Evolutionary conservation across 2,888 invertebrate genomes (phyloP), one percentile per base, ranked within the genome.

Genomic region (Nyleta sp.): DNA sequence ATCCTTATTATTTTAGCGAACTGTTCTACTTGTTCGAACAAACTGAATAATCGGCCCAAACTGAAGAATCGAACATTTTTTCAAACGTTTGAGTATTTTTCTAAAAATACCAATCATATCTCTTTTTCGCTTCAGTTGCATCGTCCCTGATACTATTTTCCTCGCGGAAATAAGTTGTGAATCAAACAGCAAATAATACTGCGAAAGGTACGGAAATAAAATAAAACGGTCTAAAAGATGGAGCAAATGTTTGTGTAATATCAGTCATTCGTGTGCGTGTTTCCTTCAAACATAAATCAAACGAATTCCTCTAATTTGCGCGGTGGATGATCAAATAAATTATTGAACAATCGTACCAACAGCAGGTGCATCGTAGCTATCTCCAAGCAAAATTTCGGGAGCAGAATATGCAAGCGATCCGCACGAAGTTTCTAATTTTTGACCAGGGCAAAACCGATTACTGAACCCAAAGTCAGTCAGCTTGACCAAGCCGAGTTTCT

Each of bases 381-480:
- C 99, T 18, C 99, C 99, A 64, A 99, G 93, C 74, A 99, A 93
- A 88, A 99, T 99, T 92, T 99, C 99, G 1, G 99, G 99, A 8
- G 99, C 99, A 2, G 99, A 99, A 92, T 99, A 99, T 17, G 99
- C 99, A 84, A 99, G 92, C 82, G 98, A 98, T 24, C 99, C 99
- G 92, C 99, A 99, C 33, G 98, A 98, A 18, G 99, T 99, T 91
- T 98, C 98, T 88, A 99, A 91, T 90, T 98, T 98, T 91, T 98
- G 97, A 55, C 99, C 99, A 18, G 99, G 99, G 88, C 95, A 97
- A 91, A 97, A 97, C 91, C 96, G 95, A 92, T 99, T 99, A 92
- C 99, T 99, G 88, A 95, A 95, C 83, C 98, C 99, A 92, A 99
- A 99, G 92, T 99, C 99, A 78, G 99, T 99, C 89, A 99, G 93